A percentile compares a stretch with the other conserved stretches of the same genome.
phyloP scores from a whole-genome alignment of 2,888 invertebrate genomes.

The Meta bourneti region DNA sequence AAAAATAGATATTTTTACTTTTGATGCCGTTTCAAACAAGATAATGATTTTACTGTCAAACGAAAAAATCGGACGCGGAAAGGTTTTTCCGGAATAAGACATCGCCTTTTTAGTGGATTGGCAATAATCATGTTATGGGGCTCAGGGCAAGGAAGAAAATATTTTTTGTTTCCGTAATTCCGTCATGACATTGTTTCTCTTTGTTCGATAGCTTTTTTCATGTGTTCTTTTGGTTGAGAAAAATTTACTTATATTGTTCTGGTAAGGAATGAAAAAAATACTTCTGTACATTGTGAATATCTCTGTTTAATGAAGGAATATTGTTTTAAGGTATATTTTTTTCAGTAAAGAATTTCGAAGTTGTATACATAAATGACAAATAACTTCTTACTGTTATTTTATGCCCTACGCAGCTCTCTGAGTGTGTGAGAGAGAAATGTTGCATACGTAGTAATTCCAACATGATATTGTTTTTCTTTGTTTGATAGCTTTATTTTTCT shows the following conservation, averaged over 20 bases:
- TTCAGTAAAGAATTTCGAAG: too few species aligned
- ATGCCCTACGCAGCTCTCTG: too few species aligned
- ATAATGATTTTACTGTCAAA: conserved; percentile 25
- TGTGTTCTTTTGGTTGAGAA: background rate
- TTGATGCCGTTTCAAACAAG: background rate
- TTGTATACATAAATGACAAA: too few species aligned
- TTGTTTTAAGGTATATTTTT: too few species aligned
- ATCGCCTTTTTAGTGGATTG: conserved; percentile 26
- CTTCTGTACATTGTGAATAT: too few species aligned
- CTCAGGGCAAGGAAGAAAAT: background rate
- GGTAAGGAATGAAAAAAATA: too few species aligned
- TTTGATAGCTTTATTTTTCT: background rate
- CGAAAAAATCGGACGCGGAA: background rate
- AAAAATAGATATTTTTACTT: background rate
- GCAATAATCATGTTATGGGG: conserved; percentile 5
- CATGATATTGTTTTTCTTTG: background rate
- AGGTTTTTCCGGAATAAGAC: background rate
- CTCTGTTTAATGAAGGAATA: too few species aligned
- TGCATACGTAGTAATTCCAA: background rate
- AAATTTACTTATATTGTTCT: background rate
- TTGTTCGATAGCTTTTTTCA: background rate
- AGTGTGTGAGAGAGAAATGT: too few species aligned
- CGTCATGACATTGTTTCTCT: background rate
- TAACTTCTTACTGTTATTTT: too few species aligned
- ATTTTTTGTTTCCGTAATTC: background rate